Evolutionary conservation across 2,113 vertebrate species (phyloP).

Genomic region (Sciurus niger): DNA sequence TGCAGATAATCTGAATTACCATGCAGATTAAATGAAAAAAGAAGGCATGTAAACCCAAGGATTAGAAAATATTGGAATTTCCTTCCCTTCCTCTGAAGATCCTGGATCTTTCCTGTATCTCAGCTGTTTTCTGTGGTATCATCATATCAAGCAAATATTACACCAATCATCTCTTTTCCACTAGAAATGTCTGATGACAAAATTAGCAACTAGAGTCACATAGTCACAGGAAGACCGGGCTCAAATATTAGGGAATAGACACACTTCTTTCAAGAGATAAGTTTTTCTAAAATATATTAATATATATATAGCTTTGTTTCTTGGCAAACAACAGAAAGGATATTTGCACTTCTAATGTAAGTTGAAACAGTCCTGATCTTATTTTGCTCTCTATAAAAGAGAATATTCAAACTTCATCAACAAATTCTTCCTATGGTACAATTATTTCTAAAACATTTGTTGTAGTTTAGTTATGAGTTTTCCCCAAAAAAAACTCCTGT

Average conservation of each 20-base stretch:
- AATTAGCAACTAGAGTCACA: conserved; percentile 11
- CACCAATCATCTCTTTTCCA: neutral
- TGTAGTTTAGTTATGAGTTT: too few species aligned
- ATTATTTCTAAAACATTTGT: conserved; percentile 35
- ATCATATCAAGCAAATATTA: conserved; percentile 20
- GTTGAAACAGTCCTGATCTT: neutral
- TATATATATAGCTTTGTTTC: neutral
- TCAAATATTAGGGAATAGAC: conserved; percentile 1
- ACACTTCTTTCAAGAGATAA: neutral
- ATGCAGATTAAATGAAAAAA: neutral
- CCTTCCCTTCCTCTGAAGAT: neutral
- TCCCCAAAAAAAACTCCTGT: too few species aligned
- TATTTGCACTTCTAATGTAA: conserved; percentile 7
- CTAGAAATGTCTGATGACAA: conserved; percentile 23
- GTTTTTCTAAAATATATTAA: neutral
- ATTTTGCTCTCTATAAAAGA: neutral
- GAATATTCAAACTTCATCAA: neutral
- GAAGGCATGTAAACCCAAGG: neutral
- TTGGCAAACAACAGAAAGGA: neutral
- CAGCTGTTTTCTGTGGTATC: neutral
- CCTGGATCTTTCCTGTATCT: neutral
- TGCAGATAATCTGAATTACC: neutral
- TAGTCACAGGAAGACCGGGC: neutral
- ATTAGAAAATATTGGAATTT: conserved; percentile 11
- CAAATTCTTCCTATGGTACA: neutral